Conservation (phyloP, 2,113 vertebrate genomes). For the Dolichotis patagonum region DNA sequence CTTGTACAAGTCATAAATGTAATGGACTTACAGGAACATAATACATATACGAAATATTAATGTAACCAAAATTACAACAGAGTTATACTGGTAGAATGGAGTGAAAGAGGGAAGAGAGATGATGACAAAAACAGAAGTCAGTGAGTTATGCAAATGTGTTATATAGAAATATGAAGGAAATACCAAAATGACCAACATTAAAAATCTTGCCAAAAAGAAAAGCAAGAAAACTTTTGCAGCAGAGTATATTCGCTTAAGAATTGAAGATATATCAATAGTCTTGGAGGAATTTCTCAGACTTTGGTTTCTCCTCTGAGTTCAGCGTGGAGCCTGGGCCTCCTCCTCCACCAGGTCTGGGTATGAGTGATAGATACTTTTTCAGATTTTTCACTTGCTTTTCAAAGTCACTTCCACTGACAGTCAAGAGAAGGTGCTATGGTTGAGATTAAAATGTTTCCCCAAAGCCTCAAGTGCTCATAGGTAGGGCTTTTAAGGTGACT, state of each 20-base stretch:
- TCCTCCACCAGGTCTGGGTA: not conserved
- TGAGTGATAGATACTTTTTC: slow-evolving; percentile 10
- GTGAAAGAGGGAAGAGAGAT: not conserved
- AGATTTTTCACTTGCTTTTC: slow-evolving; percentile 28
- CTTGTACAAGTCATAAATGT: slow-evolving; percentile 1
- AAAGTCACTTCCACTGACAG: slow-evolving; percentile 44
- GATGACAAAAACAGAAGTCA: not conserved
- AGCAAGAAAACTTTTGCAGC: not conserved
- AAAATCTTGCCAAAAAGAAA: not conserved
- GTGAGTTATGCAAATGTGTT: not conserved
- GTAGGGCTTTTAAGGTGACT: not conserved
- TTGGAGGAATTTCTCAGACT: not conserved
- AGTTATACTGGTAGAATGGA: not conserved
- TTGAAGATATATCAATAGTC: not conserved
- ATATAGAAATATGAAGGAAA: slow-evolving; percentile 24
- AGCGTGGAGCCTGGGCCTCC: not conserved
- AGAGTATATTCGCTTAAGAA: not conserved
- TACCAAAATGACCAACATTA: slow-evolving; percentile 22
- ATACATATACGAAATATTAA: slow-evolving; percentile 32
- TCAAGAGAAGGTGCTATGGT: not conserved
- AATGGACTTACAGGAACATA: slow-evolving; percentile 33
- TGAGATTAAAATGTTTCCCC: not conserved
- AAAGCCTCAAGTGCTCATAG: not conserved
- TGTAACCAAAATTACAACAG: slow-evolving; percentile 22
- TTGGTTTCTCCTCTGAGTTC: not conserved